Evolutionary conservation across 2,797 vertebrate genomes (phyloP).

Genomic region (Cynopterus sphinx): DNA sequence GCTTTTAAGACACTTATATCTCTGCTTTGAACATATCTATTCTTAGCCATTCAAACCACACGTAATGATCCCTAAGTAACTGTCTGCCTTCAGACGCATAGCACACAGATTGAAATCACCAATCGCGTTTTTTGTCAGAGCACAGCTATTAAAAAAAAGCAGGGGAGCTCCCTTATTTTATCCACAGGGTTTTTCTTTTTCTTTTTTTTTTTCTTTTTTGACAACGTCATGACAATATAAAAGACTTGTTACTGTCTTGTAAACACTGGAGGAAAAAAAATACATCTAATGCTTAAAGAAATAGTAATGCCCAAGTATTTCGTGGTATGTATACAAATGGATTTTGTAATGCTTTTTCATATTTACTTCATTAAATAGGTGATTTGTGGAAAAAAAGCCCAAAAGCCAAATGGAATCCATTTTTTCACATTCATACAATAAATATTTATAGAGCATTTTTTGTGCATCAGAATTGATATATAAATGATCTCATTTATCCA

Average conservation of each 20-base stretch:
- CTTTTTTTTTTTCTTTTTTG: conserved; percentile 35
- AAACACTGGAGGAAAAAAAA: conserved; percentile 51
- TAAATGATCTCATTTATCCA: neutral
- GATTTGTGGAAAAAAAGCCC: neutral
- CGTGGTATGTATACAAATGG: neutral
- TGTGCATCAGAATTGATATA: neutral
- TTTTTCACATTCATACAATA: neutral
- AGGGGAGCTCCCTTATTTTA: neutral
- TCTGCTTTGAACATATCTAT: conserved; percentile 83
- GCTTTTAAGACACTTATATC: conserved; percentile 87
- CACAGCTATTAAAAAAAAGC: conserved; percentile 43
- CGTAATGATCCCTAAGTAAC: conserved; percentile 90
- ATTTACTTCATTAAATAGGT: conserved; percentile 40
- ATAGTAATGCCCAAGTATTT: neutral
- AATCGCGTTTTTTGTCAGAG: conserved; percentile 40
- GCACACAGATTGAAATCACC: conserved; percentile 69
- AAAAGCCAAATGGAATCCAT: neutral
- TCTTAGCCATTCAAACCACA: conserved; percentile 84
- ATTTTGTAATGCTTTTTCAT: neutral
- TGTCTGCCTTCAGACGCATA: conserved; percentile 65
- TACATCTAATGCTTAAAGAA: conserved; percentile 2
- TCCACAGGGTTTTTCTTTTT: neutral
- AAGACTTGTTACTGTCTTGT: conserved; percentile 8
- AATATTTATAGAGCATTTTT: neutral
- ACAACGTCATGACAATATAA: conserved; percentile 23